These are phyloP conservation scores for Capitulum mitella DNA, from an alignment of 2,888 invertebrate genomes.

Conservation along the genomic window DNA sequence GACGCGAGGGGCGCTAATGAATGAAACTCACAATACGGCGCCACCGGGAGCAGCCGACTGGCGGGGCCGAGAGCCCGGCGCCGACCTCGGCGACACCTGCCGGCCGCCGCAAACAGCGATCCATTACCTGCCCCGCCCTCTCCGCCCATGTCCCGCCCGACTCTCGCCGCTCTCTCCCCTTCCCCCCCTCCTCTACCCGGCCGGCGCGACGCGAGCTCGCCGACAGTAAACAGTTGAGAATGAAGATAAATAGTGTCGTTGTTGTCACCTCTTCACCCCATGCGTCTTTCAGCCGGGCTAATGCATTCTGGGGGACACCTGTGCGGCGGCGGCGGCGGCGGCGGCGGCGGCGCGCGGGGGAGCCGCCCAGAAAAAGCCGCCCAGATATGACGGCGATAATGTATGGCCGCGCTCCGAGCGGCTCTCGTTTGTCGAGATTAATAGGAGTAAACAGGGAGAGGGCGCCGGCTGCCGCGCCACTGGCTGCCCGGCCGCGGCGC, in stretches of 20 bases:
- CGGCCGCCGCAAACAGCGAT: too few species aligned
- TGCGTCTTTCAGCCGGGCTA: slow-evolving; percentile 17
- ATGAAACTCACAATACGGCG: too few species aligned
- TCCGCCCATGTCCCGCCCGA: background rate
- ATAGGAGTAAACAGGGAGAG: background rate
- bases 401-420: background rate
- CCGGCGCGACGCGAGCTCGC: background rate
- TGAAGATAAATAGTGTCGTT: slow-evolving; percentile 24
- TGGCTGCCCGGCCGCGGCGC: too few species aligned
- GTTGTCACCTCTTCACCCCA: slow-evolving; percentile 24
- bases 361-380: background rate
- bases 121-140: too few species aligned
- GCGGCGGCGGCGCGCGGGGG: background rate
- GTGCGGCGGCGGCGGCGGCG: background rate
- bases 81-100: too few species aligned
- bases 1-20: too few species aligned
- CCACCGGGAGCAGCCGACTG: too few species aligned
- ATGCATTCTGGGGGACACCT: slow-evolving; percentile 14
- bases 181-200: too few species aligned
- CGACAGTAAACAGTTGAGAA: slow-evolving; percentile 23
- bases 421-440: background rate
- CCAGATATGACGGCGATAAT: slow-evolving; percentile 5
- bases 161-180: background rate
- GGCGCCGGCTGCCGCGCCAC: background rate
- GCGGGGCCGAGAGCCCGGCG: too few species aligned